Percentiles rank a stretch among this genome's conserved stretches.
These are phyloP conservation scores for Helobdella robusta DNA, from an alignment of 2,888 invertebrate genomes.

Conservation along the genomic window DNA sequence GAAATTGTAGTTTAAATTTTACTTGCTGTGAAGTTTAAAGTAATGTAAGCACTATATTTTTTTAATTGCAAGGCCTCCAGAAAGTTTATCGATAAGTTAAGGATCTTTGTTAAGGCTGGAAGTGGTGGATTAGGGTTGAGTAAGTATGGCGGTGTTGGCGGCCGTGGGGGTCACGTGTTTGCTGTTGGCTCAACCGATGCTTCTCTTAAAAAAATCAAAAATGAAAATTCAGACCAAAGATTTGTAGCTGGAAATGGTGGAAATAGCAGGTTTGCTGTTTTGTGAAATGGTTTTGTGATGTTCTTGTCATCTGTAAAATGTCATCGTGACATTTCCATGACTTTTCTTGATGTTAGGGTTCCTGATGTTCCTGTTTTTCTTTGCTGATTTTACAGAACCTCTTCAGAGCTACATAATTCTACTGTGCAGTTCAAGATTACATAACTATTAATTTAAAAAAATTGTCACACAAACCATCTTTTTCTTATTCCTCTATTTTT, in stretches of 20 bases:
- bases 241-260: constrained; percentile 63
- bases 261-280: constrained; percentile 57
- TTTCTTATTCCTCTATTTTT: too few species aligned
- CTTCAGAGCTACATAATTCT: too few species aligned
- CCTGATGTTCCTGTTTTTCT: too few species aligned
- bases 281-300: too few species aligned
- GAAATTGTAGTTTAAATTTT: too few species aligned
- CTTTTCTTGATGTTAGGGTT: too few species aligned
- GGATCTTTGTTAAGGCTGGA: constrained; percentile 71
- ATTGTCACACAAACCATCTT: constrained; percentile 28
- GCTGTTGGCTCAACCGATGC: constrained; percentile 50
- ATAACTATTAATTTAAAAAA: background rate
- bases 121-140: constrained; percentile 69
- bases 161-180: constrained; percentile 77
- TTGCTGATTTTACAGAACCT: too few species aligned
- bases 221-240: constrained; percentile 55
- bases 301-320: too few species aligned
- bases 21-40: too few species aligned
- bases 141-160: constrained; percentile 76
- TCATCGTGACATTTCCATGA: too few species aligned
- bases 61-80: constrained; percentile 1
- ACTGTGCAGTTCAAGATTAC: too few species aligned
- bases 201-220: constrained; percentile 45
- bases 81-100: constrained; percentile 67
- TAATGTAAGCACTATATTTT: background rate